These are phyloP conservation scores for Nanger granti DNA, from an alignment of 2,113 vertebrate species.

Conservation along the genomic window DNA sequence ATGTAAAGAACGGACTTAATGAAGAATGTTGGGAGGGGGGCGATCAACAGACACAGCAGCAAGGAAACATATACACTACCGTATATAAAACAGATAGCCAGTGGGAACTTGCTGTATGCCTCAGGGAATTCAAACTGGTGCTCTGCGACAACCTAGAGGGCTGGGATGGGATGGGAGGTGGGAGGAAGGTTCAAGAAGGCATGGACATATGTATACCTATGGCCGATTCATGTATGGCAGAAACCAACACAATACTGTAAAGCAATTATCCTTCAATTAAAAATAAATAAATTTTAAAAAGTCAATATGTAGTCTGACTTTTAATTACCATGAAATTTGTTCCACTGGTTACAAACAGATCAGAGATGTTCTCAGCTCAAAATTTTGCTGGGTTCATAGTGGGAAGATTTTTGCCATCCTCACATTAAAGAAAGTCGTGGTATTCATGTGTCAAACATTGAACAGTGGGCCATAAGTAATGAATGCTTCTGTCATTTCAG, in stretches of 20 bases:
- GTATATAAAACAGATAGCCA: not conserved
- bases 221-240: not conserved
- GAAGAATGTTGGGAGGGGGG: accelerated
- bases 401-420: not conserved
- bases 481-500: not conserved
- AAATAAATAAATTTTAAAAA: not conserved
- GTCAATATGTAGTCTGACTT: not conserved
- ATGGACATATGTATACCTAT: not conserved
- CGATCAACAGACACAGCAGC: not conserved
- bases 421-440: not conserved
- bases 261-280: not conserved
- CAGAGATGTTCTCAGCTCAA: not conserved
- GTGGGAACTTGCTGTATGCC: not conserved
- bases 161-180: not conserved
- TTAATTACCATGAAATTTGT: not conserved
- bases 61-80: not conserved
- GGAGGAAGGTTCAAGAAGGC: not conserved
- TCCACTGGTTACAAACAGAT: not conserved
- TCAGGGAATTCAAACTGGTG: not conserved
- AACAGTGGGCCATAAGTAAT: not conserved
- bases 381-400: not conserved
- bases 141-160: not conserved
- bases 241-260: not conserved
- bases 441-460: not conserved
- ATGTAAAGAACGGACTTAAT: not conserved